These are phyloP conservation scores for Sebastes itinus DNA, from an alignment of 2,797 vertebrate species.

Conservation along the genomic window DNA sequence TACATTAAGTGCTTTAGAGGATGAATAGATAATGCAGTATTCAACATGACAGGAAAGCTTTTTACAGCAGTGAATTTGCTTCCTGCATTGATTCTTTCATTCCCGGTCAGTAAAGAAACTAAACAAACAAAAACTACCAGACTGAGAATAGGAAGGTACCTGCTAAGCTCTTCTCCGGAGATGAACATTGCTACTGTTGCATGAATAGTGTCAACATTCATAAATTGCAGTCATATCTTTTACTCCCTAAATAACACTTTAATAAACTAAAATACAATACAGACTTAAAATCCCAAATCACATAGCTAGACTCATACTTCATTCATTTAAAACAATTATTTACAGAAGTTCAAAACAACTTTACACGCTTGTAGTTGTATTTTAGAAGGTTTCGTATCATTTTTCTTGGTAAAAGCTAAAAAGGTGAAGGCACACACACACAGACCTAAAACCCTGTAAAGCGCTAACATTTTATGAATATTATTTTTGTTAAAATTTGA, in stretches of 20 bases:
- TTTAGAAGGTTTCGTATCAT: not conserved
- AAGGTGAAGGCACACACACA: not conserved
- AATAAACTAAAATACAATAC: constrained; percentile 12
- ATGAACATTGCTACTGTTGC: not conserved
- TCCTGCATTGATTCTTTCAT: not conserved
- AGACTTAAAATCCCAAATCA: not conserved
- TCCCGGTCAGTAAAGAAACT: not conserved
- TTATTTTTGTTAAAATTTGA: not conserved
- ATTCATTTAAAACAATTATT: constrained; percentile 23
- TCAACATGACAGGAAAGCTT: not conserved
- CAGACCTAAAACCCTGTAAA: not conserved
- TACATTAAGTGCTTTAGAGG: constrained; percentile 6
- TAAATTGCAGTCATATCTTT: not conserved
- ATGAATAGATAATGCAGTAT: not conserved
- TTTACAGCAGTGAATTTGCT: not conserved
- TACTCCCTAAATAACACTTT: constrained; percentile 4
- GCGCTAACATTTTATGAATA: not conserved
- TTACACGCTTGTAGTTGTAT: not conserved
- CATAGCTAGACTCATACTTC: not conserved
- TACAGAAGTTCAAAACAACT: constrained; percentile 10
- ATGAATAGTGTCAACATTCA: constrained; percentile 17
- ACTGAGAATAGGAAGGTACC: not conserved
- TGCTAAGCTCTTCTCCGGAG: not conserved
- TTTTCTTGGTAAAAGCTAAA: not conserved
- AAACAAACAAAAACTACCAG: not conserved